Evolutionary conservation across 2,888 invertebrate genomes (phyloP), one percentile per base, ranked within the genome.

Genomic region (Tolmerus cingulatus): DNA sequence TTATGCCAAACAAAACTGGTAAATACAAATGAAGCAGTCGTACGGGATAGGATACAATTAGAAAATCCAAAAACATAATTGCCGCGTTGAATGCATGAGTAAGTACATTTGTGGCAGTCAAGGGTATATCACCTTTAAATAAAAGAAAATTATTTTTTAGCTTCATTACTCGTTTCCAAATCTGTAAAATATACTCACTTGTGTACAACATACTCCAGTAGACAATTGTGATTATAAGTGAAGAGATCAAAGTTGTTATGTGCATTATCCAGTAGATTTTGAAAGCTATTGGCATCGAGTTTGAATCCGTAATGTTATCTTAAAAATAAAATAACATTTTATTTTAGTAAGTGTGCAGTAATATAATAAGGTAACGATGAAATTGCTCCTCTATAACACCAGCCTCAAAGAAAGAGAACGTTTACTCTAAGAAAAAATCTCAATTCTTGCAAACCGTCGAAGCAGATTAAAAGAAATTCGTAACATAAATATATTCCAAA

Each of bases 1-100:
- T 90, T 19, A 94, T 89, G 0, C 95, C 95, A 82, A 95, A 94
- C 19, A 93, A 91, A 0, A 95, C 93, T 57, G 95, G 94, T 92
- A 95, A 94, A 91, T 95, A 93, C 57, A 95, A 94, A 90, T 95
- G 95, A 40, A 95, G 93, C 66, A 96, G 92, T 40, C 95, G 94
- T 79, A 96, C 92, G 0, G 97, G 97, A 91, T 97, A 95, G 51
- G 95, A 94, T 9, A 96, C 95, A 84, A 97, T 93, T 87, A 94
- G 93, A 77, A 97, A 91, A 92, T 97, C 97, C 5, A 95, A 88
- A 57, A 96, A 91, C 95, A 97, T 96, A 88, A 96, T 92, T 12
- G 96, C 90, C 0, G 96, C 96, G 93, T 97, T 97, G 89, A 95
- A 94, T 14, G 95, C 95, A 91, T 97, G 97, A 0, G 96, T 94